Percentiles rank a stretch among this genome's conserved stretches.
Evolutionary conservation across 2,797 vertebrate species (phyloP).

Genomic region (Pangasius larnaudii): DNA sequence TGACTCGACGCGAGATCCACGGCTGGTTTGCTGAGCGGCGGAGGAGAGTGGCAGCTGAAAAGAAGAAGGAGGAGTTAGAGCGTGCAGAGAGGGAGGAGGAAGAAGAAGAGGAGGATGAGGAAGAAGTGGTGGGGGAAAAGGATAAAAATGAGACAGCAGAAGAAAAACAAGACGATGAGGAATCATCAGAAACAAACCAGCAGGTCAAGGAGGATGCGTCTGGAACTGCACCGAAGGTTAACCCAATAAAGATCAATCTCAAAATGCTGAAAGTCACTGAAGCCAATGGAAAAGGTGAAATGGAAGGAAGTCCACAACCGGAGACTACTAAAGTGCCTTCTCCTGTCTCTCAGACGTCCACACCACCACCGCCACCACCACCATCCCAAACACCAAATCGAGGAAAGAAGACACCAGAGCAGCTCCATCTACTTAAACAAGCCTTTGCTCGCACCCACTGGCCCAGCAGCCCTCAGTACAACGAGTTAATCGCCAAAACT

Average conservation of each 20-base stretch:
- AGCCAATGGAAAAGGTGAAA: conserved; percentile 81
- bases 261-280: conserved; percentile 96
- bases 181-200: conserved; percentile 56
- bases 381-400: conserved; percentile 70
- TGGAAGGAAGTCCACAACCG: conserved; percentile 46
- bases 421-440: conserved; percentile 91
- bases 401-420: conserved; percentile 90
- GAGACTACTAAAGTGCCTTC: conserved; percentile 53
- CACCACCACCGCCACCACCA: conserved; percentile 53
- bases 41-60: conserved; percentile 81
- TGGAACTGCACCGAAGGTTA: conserved; percentile 84
- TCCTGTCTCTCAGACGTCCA: conserved; percentile 49
- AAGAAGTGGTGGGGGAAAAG: conserved; percentile 62
- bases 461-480: conserved; percentile 91
- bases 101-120: conserved; percentile 69
- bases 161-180: conserved; percentile 65
- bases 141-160: conserved; percentile 48
- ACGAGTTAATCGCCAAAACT: conserved; percentile 82
- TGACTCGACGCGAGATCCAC: conserved; percentile 96
- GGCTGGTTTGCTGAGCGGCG: conserved; percentile 93
- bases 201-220: conserved; percentile 67
- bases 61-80: conserved; percentile 79
- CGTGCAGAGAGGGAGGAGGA: conserved; percentile 70
- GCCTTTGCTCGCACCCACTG: conserved; percentile 93
- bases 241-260: conserved; percentile 97